Percentiles rank a stretch among this genome's conserved stretches.
These are phyloP conservation scores for Periplaneta americana DNA, from an alignment of 1,140 invertebrate genomes.

Conservation along the genomic window DNA sequence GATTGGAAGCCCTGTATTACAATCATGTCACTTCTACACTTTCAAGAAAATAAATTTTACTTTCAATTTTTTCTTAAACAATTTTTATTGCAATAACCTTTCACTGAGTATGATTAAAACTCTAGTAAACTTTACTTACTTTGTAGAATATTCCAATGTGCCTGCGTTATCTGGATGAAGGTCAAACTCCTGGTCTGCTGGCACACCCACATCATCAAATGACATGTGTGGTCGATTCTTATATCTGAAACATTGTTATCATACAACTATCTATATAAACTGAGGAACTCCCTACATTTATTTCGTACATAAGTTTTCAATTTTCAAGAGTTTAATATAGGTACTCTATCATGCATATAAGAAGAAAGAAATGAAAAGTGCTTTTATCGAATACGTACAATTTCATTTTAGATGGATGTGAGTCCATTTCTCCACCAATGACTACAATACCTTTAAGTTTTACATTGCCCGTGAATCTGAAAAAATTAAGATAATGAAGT, in stretches of 20 bases:
- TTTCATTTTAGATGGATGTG: slow-evolving; percentile 78
- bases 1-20: no score
- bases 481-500: slow-evolving; percentile 29
- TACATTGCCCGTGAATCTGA: slow-evolving; percentile 84
- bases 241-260: slow-evolving; percentile 53
- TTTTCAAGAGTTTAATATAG: no score
- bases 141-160: slow-evolving; percentile 80
- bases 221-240: slow-evolving; percentile 92
- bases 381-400: slow-evolving; percentile 63
- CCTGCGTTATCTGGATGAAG: slow-evolving; percentile 72
- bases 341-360: no score
- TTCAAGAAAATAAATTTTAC: no score
- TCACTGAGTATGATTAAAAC: neutral
- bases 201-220: slow-evolving; percentile 73
- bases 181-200: slow-evolving; percentile 89
- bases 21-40: no score
- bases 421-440: slow-evolving; percentile 76
- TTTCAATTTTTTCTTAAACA: neutral
- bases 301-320: no score
- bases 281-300: no score
- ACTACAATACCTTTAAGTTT: slow-evolving; percentile 93
- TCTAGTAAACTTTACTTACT: slow-evolving; percentile 52
- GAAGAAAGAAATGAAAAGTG: no score
- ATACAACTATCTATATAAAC: no score
- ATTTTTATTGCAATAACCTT: neutral